A percentile compares a stretch with the other conserved stretches of the same genome.
Evolutionary conservation across 1,140 invertebrate species (phyloP).

Genomic region (Zelostemma sp.): DNA sequence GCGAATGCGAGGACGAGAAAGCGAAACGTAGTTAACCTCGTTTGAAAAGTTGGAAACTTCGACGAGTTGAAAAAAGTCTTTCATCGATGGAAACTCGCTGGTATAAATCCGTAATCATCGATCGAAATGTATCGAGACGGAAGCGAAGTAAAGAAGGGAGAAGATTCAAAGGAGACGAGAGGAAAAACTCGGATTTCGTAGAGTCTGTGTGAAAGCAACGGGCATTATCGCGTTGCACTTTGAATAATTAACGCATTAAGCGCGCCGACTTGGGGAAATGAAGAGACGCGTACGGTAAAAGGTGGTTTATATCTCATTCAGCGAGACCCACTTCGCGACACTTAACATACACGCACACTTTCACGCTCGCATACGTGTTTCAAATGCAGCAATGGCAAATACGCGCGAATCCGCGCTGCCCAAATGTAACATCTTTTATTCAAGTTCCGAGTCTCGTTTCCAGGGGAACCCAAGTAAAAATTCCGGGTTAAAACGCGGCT

Average conservation of each 20-base stretch:
- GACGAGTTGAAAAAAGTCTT: constrained; percentile 24
- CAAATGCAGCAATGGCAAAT: too few species aligned
- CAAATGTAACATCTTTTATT: too few species aligned
- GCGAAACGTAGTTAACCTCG: constrained; percentile 19
- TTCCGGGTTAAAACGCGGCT: background rate
- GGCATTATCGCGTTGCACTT: constrained; percentile 54
- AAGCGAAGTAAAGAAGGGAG: constrained; percentile 25
- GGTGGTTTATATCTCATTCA: constrained; percentile 32
- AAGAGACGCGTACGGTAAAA: constrained; percentile 37
- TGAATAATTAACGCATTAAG: constrained; percentile 61
- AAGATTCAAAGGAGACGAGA: constrained; percentile 31
- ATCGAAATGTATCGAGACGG: constrained; percentile 48
- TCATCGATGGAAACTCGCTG: constrained; percentile 23
- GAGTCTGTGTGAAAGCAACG: constrained; percentile 32
- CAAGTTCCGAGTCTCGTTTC: background rate
- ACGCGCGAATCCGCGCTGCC: background rate
- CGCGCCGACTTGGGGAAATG: constrained; percentile 43
- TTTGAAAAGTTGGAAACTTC: constrained; percentile 11
- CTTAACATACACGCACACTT: too few species aligned
- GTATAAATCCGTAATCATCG: constrained; percentile 40
- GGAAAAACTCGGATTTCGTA: constrained; percentile 46
- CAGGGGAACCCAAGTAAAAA: background rate
- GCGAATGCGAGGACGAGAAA: background rate
- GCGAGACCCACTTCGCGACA: constrained; percentile 43
- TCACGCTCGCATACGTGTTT: too few species aligned